Evolutionary conservation across 1,140 invertebrate species (phyloP).

Genomic region (Cylas formicarius): DNA sequence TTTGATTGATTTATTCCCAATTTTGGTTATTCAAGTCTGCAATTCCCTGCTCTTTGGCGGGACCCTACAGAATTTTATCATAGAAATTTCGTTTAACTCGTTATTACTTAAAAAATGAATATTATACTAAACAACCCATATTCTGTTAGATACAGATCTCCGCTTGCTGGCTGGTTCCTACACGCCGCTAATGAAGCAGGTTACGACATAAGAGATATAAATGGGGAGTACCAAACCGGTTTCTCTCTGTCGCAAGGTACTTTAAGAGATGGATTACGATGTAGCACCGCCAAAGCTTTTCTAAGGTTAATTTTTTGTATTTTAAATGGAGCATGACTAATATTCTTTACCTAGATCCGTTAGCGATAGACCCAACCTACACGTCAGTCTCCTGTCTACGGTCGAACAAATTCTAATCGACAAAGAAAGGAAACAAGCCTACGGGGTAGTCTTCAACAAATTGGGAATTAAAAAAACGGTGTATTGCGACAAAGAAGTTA

Average conservation of each 20-base stretch:
- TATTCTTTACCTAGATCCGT: constrained; percentile 47
- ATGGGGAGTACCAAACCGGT: constrained; percentile 66
- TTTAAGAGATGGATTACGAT: constrained; percentile 70
- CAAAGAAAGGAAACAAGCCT: constrained; percentile 46
- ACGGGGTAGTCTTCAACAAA: constrained; percentile 57
- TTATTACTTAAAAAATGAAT: background rate
- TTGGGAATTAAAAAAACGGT: constrained; percentile 44
- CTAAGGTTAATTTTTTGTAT: constrained; percentile 39
- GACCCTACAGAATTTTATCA: no score
- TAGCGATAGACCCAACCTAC: constrained; percentile 62
- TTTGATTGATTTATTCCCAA: background rate
- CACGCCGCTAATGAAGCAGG: constrained; percentile 62
- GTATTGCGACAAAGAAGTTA: constrained; percentile 57
- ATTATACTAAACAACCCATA: background rate
- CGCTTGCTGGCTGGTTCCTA: constrained; percentile 57
- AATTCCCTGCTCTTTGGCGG: no score
- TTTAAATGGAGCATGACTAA: background rate
- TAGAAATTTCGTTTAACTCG: no score
- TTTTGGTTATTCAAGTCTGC: background rate
- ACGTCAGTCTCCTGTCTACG: constrained; percentile 56
- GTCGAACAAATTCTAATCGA: constrained; percentile 60
- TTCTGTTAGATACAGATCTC: constrained; percentile 48
- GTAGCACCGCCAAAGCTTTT: constrained; percentile 76
- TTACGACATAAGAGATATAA: constrained; percentile 64
- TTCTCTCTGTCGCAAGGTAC: constrained; percentile 69